phyloP scores from a whole-genome alignment of 2,113 vertebrate species.

The Ovis canadensis region DNA sequence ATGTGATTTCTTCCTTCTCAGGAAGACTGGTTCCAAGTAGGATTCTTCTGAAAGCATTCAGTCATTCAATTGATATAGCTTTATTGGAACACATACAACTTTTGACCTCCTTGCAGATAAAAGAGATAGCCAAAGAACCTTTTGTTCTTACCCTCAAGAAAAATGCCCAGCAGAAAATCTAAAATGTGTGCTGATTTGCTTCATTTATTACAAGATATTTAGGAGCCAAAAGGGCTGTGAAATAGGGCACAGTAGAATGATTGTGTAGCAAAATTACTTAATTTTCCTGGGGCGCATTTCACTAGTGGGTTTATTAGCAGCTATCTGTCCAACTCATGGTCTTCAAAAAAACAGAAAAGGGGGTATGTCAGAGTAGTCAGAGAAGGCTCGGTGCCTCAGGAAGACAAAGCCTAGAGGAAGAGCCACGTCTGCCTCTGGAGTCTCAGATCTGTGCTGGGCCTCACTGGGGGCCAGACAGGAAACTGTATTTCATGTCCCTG shows the following conservation, averaged over 20 bases:
- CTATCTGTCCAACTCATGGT: neutral
- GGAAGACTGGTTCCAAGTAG: neutral
- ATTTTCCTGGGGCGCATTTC: neutral
- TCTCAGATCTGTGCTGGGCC: fast-evolving
- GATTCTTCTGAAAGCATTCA: constrained; percentile 6
- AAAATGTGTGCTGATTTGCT: neutral
- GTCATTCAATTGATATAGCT: neutral
- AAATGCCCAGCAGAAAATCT: neutral
- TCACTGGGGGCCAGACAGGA: neutral
- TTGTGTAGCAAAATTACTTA: neutral
- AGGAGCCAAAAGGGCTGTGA: neutral
- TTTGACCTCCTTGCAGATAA: constrained; percentile 2
- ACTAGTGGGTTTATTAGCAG: neutral
- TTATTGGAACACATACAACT: neutral
- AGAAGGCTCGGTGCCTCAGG: neutral
- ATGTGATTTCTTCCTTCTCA: neutral
- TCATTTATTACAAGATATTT: constrained; percentile 32
- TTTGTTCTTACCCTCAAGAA: constrained; percentile 20
- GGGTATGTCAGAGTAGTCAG: neutral
- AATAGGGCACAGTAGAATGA: neutral
- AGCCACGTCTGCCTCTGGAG: neutral
- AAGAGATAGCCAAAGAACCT: neutral
- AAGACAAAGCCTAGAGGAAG: neutral
- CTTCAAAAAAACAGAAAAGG: neutral
- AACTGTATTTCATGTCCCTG: fast-evolving